Percentiles rank a stretch among this genome's conserved stretches.
Conservation (phyloP, 35 echinoderm and acorn worm species). For the Eucidaris tribuloides region DNA sequence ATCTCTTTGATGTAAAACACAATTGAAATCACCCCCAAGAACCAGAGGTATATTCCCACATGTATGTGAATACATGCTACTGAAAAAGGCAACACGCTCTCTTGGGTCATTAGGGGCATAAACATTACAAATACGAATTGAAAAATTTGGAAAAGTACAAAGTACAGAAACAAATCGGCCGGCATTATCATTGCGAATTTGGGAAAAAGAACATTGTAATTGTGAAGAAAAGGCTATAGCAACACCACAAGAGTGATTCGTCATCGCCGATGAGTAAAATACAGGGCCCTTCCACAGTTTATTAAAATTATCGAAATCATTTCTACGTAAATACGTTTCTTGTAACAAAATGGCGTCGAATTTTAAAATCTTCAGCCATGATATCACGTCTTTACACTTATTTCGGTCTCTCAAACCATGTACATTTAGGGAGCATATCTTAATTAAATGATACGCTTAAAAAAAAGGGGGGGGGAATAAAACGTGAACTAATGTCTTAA, state of each 20-base stretch:
- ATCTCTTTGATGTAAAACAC: not conserved
- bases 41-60: not conserved
- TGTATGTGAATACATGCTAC: not conserved
- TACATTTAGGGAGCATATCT: no score
- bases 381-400: no score
- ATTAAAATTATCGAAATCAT: no score
- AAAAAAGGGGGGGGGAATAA: no score
- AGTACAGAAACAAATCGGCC: not conserved
- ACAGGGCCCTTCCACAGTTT: no score
- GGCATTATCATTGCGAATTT: not conserved
- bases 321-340: no score
- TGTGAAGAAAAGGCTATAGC: not conserved
- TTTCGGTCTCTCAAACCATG: no score
- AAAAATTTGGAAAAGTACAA: not conserved
- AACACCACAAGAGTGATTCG: not conserved
- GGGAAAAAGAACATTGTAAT: not conserved
- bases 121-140: constrained; percentile 1
- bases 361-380: no score
- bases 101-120: not conserved
- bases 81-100: not conserved
- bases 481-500: no score
- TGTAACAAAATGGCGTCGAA: no score
- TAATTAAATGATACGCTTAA: no score
- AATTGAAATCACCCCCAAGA: constrained; percentile 19
- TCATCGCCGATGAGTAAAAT: no score